Evolutionary conservation across 2,888 invertebrate genomes (phyloP).

Genomic region (Cephonodes hylas): DNA sequence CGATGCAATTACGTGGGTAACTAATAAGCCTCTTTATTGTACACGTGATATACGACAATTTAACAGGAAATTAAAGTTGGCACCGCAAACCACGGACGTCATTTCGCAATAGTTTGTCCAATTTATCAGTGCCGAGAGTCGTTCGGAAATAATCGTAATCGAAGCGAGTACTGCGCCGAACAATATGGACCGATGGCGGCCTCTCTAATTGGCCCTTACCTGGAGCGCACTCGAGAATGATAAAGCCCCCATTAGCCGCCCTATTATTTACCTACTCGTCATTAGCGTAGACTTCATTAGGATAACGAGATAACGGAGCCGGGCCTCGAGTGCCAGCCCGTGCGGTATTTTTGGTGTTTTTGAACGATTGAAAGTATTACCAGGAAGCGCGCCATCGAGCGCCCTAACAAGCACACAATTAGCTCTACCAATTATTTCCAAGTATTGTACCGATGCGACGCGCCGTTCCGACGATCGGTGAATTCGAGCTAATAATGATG

Average conservation of each 20-base stretch:
- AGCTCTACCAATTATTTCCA: constrained; percentile 50
- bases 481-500: constrained; percentile 21
- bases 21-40: constrained; percentile 29
- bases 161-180: constrained; percentile 74
- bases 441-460: constrained; percentile 37
- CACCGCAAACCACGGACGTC: constrained; percentile 69
- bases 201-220: constrained; percentile 81
- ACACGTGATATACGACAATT: constrained; percentile 54
- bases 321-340: constrained; percentile 57
- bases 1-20: constrained; percentile 35
- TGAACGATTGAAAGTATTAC: constrained; percentile 58
- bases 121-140: constrained; percentile 76
- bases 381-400: constrained; percentile 28
- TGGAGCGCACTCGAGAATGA: constrained; percentile 81
- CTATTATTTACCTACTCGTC: constrained; percentile 82
- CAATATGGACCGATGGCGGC: constrained; percentile 80
- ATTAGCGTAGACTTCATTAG: constrained; percentile 82
- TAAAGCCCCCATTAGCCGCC: constrained; percentile 81
- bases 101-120: constrained; percentile 78
- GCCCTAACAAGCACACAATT: background rate
- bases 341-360: constrained; percentile 71
- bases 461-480: background rate
- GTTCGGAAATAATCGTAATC: constrained; percentile 80
- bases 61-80: constrained; percentile 67
- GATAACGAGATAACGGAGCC: constrained; percentile 81